phyloP scores from a whole-genome alignment of 2,888 invertebrate genomes.

The Diarsia brunnea region DNA sequence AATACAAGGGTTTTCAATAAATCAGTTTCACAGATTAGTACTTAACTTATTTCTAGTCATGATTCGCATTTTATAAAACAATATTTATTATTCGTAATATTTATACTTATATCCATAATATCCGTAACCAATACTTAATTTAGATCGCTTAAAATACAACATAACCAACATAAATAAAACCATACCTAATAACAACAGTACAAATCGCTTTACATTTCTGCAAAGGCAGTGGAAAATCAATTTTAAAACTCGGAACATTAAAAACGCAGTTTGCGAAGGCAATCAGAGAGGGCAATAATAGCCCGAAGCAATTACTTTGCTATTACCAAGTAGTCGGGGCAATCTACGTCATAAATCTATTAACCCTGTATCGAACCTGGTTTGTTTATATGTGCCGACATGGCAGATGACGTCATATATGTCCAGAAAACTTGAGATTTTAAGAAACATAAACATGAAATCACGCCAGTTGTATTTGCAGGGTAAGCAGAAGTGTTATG shows the following conservation, averaged over 20 bases:
- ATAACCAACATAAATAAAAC: slow-evolving; percentile 25
- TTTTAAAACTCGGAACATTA: slow-evolving; percentile 50
- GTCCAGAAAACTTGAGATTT: neutral
- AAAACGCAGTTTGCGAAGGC: slow-evolving; percentile 49
- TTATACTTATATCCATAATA: slow-evolving; percentile 40
- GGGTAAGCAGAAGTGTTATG: neutral
- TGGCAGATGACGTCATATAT: slow-evolving; percentile 2
- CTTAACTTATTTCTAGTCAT: neutral
- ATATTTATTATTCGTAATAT: neutral
- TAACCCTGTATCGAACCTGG: slow-evolving; percentile 8
- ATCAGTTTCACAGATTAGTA: neutral
- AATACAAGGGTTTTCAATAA: neutral
- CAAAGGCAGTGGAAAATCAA: slow-evolving; percentile 46
- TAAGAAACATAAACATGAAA: neutral
- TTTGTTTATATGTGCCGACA: slow-evolving; percentile 23
- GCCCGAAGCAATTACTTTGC: slow-evolving; percentile 51
- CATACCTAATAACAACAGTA: slow-evolving; percentile 27
- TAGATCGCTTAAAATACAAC: slow-evolving; percentile 1
- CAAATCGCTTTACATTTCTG: slow-evolving; percentile 34
- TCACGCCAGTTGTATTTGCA: neutral
- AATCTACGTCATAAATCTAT: slow-evolving; percentile 55
- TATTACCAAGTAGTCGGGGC: slow-evolving; percentile 38
- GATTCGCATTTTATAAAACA: neutral
- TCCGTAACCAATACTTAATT: slow-evolving; percentile 18
- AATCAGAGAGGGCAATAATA: slow-evolving; percentile 51